Conservation (phyloP, 2,113 vertebrate species). For the Chionomys nivalis region DNA sequence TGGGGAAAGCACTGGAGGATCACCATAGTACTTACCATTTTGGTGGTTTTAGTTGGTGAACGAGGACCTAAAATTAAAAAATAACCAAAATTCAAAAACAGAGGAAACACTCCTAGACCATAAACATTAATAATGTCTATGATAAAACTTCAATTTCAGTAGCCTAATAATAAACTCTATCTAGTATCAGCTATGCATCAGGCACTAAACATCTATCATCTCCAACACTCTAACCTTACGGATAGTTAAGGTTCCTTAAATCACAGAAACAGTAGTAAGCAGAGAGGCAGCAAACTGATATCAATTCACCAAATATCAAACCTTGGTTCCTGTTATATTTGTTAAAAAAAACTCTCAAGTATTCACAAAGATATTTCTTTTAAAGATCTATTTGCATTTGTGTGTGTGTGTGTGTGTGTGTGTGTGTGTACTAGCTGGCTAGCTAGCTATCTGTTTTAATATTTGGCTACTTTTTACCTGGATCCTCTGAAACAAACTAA, state of each 20-base stretch:
- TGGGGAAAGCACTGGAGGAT: not conserved
- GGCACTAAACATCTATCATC: not conserved
- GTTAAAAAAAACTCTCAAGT: not conserved
- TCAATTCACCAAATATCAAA: not conserved
- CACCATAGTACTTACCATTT: conserved; percentile 91
- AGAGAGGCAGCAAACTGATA: not conserved
- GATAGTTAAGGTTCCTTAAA: not conserved
- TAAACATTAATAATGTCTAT: conserved; percentile 25
- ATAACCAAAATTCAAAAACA: conserved; percentile 71
- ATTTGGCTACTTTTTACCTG: not conserved
- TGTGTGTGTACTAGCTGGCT: not conserved
- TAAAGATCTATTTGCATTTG: not conserved
- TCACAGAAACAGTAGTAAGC: not conserved
- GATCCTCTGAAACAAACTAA: conserved; percentile 8
- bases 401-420: not conserved
- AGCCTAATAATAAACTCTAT: not conserved
- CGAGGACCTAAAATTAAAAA: conserved; percentile 90
- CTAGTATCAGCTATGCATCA: not conserved
- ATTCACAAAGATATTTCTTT: not conserved
- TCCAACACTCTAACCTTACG: not conserved
- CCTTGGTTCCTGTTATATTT: not conserved
- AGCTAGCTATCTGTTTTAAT: not conserved
- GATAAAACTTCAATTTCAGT: conserved; percentile 17
- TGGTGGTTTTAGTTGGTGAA: conserved; percentile 96
- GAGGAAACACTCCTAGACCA: conserved; percentile 43